Evolutionary conservation across 2,888 invertebrate genomes (phyloP).

Genomic region (Sphaeridia pumilis): DNA sequence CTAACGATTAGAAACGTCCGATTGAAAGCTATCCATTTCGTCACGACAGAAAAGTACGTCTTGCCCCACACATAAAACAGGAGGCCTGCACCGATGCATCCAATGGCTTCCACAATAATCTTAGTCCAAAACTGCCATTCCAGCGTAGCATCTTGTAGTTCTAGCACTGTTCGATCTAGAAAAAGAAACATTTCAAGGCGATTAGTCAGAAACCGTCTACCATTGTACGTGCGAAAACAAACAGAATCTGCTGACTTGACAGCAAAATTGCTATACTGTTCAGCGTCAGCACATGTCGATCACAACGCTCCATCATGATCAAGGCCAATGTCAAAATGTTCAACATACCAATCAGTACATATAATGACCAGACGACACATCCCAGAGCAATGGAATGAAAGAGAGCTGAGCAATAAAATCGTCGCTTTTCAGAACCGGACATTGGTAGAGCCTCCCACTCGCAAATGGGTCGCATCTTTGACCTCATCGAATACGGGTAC

Average conservation of each 20-base stretch:
- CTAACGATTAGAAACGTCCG: conserved; percentile 42
- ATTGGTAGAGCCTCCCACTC: conserved; percentile 54
- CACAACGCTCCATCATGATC: no score
- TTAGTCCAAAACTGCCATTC: conserved; percentile 99
- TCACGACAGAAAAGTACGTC: conserved; percentile 84
- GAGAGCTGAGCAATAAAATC: conserved; percentile 82
- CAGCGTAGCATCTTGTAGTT: conserved; percentile 69
- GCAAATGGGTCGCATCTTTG: conserved; percentile 90
- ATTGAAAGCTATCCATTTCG: conserved; percentile 91
- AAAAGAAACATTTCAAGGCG: no score
- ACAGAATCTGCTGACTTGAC: no score
- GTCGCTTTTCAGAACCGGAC: conserved; percentile 55
- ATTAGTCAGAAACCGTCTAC: no score
- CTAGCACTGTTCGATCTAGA: conserved; percentile 78
- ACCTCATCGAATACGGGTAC: conserved; percentile 93
- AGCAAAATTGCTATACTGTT: no score
- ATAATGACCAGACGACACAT: conserved; percentile 95
- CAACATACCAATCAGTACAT: conserved; percentile 68
- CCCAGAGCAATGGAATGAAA: conserved; percentile 92
- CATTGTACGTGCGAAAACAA: no score
- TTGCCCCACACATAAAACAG: conserved; percentile 98
- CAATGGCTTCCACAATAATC: conserved; percentile 89
- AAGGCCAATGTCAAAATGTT: no score
- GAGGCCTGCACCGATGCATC: conserved; percentile 87
- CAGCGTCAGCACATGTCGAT: no score